Evolutionary conservation across 1,140 invertebrate genomes (phyloP), one percentile per base, ranked within the genome.

Genomic region (Sesamia nonagrioides): DNA sequence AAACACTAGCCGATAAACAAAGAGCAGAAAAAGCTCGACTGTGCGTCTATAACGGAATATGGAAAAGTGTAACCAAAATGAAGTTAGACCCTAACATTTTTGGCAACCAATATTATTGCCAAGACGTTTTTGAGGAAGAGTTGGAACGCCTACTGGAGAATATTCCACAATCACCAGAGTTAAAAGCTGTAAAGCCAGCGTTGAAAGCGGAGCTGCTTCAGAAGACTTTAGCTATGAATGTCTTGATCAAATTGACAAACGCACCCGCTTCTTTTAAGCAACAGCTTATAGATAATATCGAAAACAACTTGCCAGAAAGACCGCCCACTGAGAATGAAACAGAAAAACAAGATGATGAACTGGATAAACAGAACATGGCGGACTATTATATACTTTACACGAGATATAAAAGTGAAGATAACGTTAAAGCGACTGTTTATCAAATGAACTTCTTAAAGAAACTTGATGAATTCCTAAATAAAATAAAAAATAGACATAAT

Each of bases 121-220:
- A 90, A 84, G 91, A 92, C 58, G 63, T 86, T 6, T 83, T 93
- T 52, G 90, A 91, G 54, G 85, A 91, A 27, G 90, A 89, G 79
- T 73, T 92, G 42, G 89, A 92, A 78, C 77, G 84, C 42, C 76
- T 92, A 60, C 52, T 93, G 15, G 71, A 81, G 69, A 80, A 68
- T 18, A 63, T 93, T 68, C 91, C 91, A 0, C 78, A 89, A 79
- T 84, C 82, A 15, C 33, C 68, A 15, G 87, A 91, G 40, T 56
- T 93, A 13, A 33, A 68, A 35, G 56, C 74, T 0, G 86, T 76
- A 50, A 91, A 87, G 71, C 83, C 87, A 71, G 5, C 74, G 7
- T 37, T 92, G 13, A 93, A 90, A 86, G 73, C 80, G n/a, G 33
- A 89, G 77, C 69, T 93, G 18, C 82, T 93, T 42, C 80, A 89